Evolutionary conservation across 2,113 vertebrate species (phyloP), one percentile per base, ranked within the genome.

Genomic region (Micronycteris hirsuta): DNA sequence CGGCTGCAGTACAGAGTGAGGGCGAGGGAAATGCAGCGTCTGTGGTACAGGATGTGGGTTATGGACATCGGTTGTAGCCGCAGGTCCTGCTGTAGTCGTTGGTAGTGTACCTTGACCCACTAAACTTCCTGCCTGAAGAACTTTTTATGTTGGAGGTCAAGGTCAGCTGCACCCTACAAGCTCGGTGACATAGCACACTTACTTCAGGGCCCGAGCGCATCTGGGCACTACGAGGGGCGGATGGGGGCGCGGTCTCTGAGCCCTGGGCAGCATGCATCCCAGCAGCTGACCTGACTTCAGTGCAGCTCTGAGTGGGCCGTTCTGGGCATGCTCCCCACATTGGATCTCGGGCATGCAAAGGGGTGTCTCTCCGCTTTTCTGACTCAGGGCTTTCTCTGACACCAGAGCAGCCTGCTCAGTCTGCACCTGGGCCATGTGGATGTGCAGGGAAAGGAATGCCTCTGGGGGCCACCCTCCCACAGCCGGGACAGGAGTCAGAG

Each of bases 361-460:
- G 47, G 38, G 9, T 1, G 1, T 67, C 78, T 78, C 87, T 56
- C 52, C 47, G n/a, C 49, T 93, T 47, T 56, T 85, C 81, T 70
- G 88, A 85, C 61, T 90, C 81, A 87, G 92, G 41, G 41, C 54
- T 93, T 91, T 96, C 61, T 73, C 41, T 63, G 94, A 36, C 63
- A 49, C 45, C 67, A 26, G 63, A 81, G 58, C 26, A 63, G 36
- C 7, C 68, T 22, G 91, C 19, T 85, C 36, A 8, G 9, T 7
- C 45, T 61, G 54, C 10, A 67, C 19, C 0, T 43, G 49, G 45
- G 38, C 2, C 38, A 22, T 5, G 15, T 45, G 67, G 36, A 91
- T 65, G 19, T n/a, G 3, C 17, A 82, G 17, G 31, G 22, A 63
- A 56, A 43, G 45, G 26, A 52, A 28, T 8, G 12, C 9, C 20